A percentile compares a stretch with the other conserved stretches of the same genome.
Evolutionary conservation across 2,113 vertebrate genomes (phyloP).

Genomic region (Corydoras maculifer): DNA sequence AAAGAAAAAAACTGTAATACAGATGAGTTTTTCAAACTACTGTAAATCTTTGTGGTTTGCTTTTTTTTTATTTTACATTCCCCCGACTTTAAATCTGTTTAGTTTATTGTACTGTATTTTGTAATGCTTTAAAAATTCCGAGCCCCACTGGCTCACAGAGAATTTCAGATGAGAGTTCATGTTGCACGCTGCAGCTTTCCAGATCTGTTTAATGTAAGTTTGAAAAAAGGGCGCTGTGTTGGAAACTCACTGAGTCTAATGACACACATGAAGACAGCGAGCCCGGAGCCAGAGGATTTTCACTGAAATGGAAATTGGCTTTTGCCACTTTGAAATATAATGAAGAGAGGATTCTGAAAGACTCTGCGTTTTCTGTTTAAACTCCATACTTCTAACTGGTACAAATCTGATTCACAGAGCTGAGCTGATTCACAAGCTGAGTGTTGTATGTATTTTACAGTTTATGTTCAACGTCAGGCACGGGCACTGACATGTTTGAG

Average conservation of each 20-base stretch:
- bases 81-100: background rate
- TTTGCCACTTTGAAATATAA: conserved; percentile 27
- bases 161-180: background rate
- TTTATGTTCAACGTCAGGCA: background rate
- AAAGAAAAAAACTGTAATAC: background rate
- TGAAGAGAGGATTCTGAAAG: conserved; percentile 23
- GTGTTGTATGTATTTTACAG: background rate
- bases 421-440: background rate
- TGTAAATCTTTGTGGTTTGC: background rate
- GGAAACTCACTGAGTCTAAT: conserved; percentile 21
- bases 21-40: background rate
- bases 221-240: conserved; percentile 1
- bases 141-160: conserved; percentile 12
- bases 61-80: background rate
- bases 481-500: background rate
- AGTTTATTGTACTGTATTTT: background rate
- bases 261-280: conserved; percentile 16
- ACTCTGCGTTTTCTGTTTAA: conserved; percentile 18
- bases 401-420: conserved; percentile 28
- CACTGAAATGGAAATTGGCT: conserved; percentile 43
- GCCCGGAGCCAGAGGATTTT: conserved; percentile 6
- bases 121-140: background rate
- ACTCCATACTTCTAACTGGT: conserved; percentile 24
- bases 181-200: background rate
- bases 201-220: conserved; percentile 13